phyloP scores from a whole-genome alignment of 2,113 vertebrate genomes.

The Crocuta crocuta region DNA sequence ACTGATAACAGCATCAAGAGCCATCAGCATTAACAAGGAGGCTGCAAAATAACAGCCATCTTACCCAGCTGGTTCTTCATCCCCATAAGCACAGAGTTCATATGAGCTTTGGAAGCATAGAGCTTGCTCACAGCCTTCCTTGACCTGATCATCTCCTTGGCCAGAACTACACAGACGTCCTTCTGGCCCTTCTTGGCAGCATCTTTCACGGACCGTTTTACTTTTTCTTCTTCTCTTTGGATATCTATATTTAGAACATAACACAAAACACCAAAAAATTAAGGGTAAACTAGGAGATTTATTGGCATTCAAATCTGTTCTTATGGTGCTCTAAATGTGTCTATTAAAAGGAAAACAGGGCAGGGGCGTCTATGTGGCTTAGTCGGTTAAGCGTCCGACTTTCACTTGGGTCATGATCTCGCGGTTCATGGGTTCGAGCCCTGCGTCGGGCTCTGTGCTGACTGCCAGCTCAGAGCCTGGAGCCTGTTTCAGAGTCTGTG shows the following conservation, averaged over 20 bases:
- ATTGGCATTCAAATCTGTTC: neutral
- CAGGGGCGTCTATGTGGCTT: no score
- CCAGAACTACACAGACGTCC: slow-evolving; percentile 95
- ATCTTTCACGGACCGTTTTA: slow-evolving; percentile 97
- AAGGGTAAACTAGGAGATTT: neutral
- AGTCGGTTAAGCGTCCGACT: no score
- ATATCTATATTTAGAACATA: slow-evolving; percentile 90
- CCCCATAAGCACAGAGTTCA: slow-evolving; percentile 98
- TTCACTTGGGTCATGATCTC: no score
- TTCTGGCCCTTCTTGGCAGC: slow-evolving; percentile 97
- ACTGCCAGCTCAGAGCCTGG: no score
- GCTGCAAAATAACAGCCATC: slow-evolving; percentile 35
- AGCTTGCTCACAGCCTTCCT: slow-evolving; percentile 94
- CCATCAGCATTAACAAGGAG: neutral
- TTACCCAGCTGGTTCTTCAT: slow-evolving; percentile 99
- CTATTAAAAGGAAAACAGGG: neutral
- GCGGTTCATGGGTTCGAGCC: no score
- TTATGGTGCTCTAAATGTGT: neutral
- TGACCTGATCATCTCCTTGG: slow-evolving; percentile 96
- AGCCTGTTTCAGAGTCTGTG: no score
- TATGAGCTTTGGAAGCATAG: slow-evolving; percentile 97
- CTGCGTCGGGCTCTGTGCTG: no score
- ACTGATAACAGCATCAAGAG: neutral
- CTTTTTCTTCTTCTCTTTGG: slow-evolving; percentile 98
- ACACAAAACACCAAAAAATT: slow-evolving; percentile 39